phyloP scores from a whole-genome alignment of 2,888 invertebrate species.

The Tenthredo amoena region DNA sequence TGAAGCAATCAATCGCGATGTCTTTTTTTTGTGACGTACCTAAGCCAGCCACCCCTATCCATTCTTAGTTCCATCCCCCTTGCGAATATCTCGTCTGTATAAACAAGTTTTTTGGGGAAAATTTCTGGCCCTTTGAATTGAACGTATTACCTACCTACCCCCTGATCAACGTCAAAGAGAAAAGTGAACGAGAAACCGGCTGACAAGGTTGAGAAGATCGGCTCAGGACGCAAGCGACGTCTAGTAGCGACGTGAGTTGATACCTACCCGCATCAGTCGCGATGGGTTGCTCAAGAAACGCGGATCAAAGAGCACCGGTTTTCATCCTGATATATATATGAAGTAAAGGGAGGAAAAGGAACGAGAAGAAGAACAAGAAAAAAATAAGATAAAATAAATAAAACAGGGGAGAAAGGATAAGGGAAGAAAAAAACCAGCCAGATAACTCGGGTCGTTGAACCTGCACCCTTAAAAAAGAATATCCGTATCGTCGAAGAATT shows the following conservation, averaged over 20 bases:
- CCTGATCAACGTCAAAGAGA: conserved; percentile 47
- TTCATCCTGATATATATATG: conserved; percentile 50
- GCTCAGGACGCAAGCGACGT: background rate
- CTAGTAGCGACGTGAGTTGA: background rate
- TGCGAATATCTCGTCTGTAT: background rate
- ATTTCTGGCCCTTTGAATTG: conserved; percentile 53
- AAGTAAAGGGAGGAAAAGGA: conserved; percentile 36
- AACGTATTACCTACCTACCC: conserved; percentile 41
- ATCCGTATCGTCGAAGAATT: background rate
- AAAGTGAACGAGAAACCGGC: conserved; percentile 52
- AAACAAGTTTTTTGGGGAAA: background rate
- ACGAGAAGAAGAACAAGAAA: conserved; percentile 43
- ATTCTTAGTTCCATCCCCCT: background rate
- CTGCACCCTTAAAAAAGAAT: background rate
- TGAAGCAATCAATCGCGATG: background rate
- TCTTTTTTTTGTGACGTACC: background rate
- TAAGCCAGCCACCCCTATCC: background rate
- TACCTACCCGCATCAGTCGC: conserved; percentile 1
- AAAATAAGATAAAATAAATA: conserved; percentile 6
- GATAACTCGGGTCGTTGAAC: background rate
- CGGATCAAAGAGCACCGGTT: conserved; percentile 12
- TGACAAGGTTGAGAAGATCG: conserved; percentile 12
- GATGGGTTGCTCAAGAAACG: conserved; percentile 9
- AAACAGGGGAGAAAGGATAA: background rate
- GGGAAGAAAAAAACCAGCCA: background rate